Base-by-base conservation (phyloP, 2,113 vertebrate genomes). In the Muntiacus reevesi region DNA sequence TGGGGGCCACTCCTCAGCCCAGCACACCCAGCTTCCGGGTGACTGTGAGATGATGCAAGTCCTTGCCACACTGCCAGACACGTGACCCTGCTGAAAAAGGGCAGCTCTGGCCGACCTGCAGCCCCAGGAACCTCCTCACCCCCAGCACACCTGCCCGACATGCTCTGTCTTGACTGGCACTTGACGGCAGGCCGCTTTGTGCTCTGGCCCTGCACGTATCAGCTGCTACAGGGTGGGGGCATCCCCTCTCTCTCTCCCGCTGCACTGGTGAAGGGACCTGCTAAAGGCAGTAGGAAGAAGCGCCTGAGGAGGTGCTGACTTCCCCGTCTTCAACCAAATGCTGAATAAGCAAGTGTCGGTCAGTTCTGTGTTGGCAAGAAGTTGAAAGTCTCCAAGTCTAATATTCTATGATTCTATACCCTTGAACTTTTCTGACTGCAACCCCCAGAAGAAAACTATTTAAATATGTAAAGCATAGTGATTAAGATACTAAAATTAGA, bases 111-210 rank as follows among this genome's bases (percentile, higher is more conserved):
- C 64, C 21, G 33, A 4, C 12, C 86, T 11, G 23, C 67, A n/a
- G 47, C 67, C 30, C 6, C 5, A 43, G 57, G 17, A 5, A 27
- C 14, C 43, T 12, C 62, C 54, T 64, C 27, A 2, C n/a, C 9
- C 8, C 23, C 9, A 81, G 13, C 25, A 47, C 0, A 0, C 47
- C 67, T 50, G 28, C 12, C 40, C 23, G 36, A 28, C 6, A 3
- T 10, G 0, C 23, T 16, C 1, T 1, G 1, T 14, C 55, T 50
- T 88, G n/a, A 36, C n/a, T 71, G 30, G 33, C 17, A 1, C 50
- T 50, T 17, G 43, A 11, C 47, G 0, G 0, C 3, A 3, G 30
- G 25, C 71, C 50, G 30, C 71, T 45, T 45, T 23, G 9, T 60
- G 40, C n/a, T 33, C 79, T 12, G n/a, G 19, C 50, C 50, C 45